Evolutionary conservation across 2,113 vertebrate species (phyloP).

Genomic region (Oryzias woworae): DNA sequence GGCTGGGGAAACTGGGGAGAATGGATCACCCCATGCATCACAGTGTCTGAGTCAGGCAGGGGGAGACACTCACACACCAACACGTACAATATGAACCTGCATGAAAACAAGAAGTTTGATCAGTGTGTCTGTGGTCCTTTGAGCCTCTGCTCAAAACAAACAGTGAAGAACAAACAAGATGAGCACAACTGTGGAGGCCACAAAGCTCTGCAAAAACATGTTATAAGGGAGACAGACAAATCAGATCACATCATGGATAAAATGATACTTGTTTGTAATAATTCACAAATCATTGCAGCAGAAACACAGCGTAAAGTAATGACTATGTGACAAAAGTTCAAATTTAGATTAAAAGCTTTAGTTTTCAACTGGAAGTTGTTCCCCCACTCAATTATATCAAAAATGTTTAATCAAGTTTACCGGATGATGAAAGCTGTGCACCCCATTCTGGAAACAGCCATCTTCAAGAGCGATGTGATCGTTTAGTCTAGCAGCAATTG

Average conservation of each 20-base stretch:
- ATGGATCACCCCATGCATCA: constrained; percentile 78
- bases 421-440: constrained; percentile 30
- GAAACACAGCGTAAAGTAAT: too few relatives aligned
- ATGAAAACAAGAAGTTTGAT: constrained; percentile 33
- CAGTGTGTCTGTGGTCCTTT: constrained; percentile 32
- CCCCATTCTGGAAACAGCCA: constrained; percentile 24
- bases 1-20: constrained; percentile 85
- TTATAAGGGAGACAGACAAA: not conserved
- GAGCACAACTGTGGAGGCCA: not conserved
- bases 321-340: too few relatives aligned
- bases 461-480: constrained; percentile 11
- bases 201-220: not conserved
- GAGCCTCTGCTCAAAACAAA: constrained; percentile 44
- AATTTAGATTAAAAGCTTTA: not conserved
- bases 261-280: not conserved
- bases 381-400: not conserved
- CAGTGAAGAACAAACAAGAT: constrained; percentile 21
- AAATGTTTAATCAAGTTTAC: constrained; percentile 31
- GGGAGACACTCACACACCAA: constrained; percentile 35
- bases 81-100: constrained; percentile 62
- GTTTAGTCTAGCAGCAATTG: constrained; percentile 11
- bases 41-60: constrained; percentile 12
- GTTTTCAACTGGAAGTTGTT: fast-evolving
- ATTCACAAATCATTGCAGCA: not conserved
- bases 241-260: not conserved